phyloP scores from a whole-genome alignment of 2,888 invertebrate species.

The Antheraea yamamai region DNA sequence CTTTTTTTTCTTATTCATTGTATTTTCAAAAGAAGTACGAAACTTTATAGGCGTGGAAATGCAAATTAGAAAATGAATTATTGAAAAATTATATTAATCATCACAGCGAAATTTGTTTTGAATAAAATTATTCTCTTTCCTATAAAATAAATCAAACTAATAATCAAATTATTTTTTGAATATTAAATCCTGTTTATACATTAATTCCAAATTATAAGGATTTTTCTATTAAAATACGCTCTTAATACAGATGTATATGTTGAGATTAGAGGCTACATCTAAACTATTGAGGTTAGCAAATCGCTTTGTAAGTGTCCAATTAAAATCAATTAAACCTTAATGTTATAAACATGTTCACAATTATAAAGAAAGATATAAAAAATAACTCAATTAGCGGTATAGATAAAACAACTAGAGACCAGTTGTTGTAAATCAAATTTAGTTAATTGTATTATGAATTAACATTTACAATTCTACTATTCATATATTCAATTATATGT shows the following conservation, averaged over 20 bases:
- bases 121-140: no score
- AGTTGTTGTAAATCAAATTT: neutral
- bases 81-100: no score
- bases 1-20: no score
- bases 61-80: no score
- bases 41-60: no score
- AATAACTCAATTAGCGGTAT: conserved; percentile 38
- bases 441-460: neutral
- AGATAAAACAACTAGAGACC: neutral
- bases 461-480: neutral
- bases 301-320: conserved; percentile 52
- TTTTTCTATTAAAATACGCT: neutral
- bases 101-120: no score
- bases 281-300: conserved; percentile 42
- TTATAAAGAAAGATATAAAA: conserved; percentile 47
- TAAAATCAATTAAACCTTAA: conserved; percentile 57
- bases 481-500: no score
- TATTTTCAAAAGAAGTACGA: no score
- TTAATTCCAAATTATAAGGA: neutral
- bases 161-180: no score
- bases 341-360: conserved; percentile 56
- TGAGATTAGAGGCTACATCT: neutral
- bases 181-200: no score
- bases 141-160: no score
- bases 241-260: neutral